These are phyloP conservation scores for Morelia viridis DNA, from an alignment of 2,797 vertebrate species.

Conservation along the genomic window DNA sequence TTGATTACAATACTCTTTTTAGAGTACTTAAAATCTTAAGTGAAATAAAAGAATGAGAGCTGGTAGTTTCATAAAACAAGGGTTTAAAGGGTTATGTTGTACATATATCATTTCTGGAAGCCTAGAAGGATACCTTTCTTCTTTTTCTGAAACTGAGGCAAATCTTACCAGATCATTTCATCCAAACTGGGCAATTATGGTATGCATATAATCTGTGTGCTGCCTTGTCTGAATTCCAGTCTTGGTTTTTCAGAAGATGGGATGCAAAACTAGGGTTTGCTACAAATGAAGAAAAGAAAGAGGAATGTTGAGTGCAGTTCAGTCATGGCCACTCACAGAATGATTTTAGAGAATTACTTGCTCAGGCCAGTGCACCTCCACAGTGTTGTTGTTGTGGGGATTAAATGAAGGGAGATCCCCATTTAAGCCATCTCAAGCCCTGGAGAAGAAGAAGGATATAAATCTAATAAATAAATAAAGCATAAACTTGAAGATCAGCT, in stretches of 20 bases:
- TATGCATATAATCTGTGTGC: neutral
- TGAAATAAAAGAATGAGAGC: neutral
- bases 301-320: neutral
- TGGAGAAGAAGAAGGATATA: neutral
- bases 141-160: neutral
- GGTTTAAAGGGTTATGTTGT: neutral
- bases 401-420: neutral
- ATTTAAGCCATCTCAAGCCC: neutral
- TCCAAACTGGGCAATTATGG: neutral
- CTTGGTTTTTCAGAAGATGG: neutral
- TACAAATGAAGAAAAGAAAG: neutral
- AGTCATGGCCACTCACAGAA: too few species aligned
- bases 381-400: neutral
- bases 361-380: too few species aligned
- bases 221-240: neutral
- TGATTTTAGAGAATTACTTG: too few species aligned
- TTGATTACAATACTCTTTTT: neutral
- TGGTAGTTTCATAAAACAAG: neutral
- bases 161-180: neutral
- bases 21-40: neutral
- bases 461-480: neutral
- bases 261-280: neutral
- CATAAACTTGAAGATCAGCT: neutral
- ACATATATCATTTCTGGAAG: neutral
- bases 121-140: neutral